Conservation (phyloP, 2,888 invertebrate genomes). For the Amblyjoppa proteus region DNA sequence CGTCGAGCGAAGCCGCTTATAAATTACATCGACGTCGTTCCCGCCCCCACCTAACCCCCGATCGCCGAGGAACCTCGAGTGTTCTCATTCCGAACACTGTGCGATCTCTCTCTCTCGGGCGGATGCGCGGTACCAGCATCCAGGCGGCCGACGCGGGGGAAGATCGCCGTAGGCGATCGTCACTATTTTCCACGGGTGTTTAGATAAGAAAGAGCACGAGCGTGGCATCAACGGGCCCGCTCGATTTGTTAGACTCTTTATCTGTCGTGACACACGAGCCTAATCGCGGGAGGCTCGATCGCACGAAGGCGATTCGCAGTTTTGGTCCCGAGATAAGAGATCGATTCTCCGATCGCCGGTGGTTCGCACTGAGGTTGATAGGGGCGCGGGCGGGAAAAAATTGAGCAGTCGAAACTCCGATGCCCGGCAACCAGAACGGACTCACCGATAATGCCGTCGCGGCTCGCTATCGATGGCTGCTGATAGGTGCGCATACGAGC, state of each 20-base stretch:
- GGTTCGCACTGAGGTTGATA: not conserved
- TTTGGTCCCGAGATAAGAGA: slow-evolving; percentile 53
- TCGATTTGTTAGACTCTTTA: slow-evolving; percentile 67
- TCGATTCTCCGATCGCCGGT: slow-evolving; percentile 48
- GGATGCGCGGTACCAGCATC: not conserved
- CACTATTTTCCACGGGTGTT: slow-evolving; percentile 71
- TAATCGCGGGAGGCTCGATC: slow-evolving; percentile 50
- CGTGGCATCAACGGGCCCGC: slow-evolving; percentile 56
- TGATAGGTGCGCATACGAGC: not conserved
- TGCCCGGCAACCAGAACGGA: slow-evolving; percentile 56
- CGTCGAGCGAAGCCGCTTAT: slow-evolving; percentile 68
- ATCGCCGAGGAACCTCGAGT: slow-evolving; percentile 32
- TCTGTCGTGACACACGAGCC: slow-evolving; percentile 46
- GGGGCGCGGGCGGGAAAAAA: not conserved
- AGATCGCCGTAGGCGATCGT: slow-evolving; percentile 42
- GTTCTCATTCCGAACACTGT: slow-evolving; percentile 27
- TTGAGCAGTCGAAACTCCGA: not conserved
- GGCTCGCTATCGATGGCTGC: slow-evolving; percentile 9
- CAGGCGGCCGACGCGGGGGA: slow-evolving; percentile 48
- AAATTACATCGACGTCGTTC: slow-evolving; percentile 67
- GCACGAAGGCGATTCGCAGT: slow-evolving; percentile 30
- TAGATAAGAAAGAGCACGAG: slow-evolving; percentile 69
- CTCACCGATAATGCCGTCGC: slow-evolving; percentile 54
- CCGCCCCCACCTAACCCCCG: not conserved
- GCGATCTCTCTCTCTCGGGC: not conserved